Evolutionary conservation across 2,888 invertebrate genomes (phyloP), one percentile per base, ranked within the genome.

Genomic region (Latrodectus hesperus): DNA sequence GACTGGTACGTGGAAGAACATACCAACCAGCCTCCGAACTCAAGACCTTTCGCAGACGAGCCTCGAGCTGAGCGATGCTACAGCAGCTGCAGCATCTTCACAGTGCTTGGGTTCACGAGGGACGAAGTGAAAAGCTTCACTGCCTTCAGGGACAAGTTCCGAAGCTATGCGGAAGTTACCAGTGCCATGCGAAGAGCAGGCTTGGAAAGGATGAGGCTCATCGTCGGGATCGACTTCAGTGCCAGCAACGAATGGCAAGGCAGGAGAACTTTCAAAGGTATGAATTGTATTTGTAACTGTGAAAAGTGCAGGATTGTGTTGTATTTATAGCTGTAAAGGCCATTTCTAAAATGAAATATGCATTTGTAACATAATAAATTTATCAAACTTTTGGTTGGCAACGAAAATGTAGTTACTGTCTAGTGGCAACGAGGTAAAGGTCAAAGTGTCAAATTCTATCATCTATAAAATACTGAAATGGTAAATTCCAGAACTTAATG

Each of bases 171-270:
- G 1, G 92, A 92, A 85, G 92, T 93, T 16, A 91, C 91, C 72
- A 89, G 89, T 22, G 92, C 92, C 0, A 93, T 93, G 92, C 89
- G 92, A 26, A 91, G 91, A 84, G 93, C 93, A 5, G 93, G 93
- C 0, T 91, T 93, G 22, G 92, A 93, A 82, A 91, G 91, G 3
- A 92, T 93, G 89, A 92, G 93, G 84, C 91, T 94, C n/a, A 93
- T 93, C n/a, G 92, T 93, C 77, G 93, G 93, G 0, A 92, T 93
- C 65, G 93, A 93, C 91, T 93, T 93, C 91, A 93, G 93, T 10
- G 93, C 93, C 11, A 92, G 92, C 89, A 93, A 93, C 90, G 93
- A 93, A 90, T 94, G 93, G 92, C 93, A 94, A 90, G 93, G 93
- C 51, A 90, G 93, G 73, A 92, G 92, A 86, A 86, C 79, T 14